Conservation (phyloP, 2,888 invertebrate genomes). For the Kuschelorhynchus macadamiae region DNA sequence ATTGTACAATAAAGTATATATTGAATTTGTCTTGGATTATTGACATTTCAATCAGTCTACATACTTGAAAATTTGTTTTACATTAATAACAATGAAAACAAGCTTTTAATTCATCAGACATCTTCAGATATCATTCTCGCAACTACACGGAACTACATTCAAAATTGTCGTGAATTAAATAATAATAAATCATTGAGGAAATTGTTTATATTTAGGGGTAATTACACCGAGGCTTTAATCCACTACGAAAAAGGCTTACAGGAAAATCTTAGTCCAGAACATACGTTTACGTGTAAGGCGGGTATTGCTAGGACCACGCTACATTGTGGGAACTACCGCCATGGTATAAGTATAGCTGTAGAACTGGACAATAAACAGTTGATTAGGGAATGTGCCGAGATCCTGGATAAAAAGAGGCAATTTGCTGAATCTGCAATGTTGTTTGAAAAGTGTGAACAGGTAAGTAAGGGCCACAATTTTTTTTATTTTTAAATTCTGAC, state of each 20-base stretch:
- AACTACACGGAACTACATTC: too few species aligned
- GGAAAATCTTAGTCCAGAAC: constrained; percentile 73
- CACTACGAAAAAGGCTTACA: constrained; percentile 91
- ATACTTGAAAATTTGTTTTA: too few species aligned
- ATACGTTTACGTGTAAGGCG: constrained; percentile 85
- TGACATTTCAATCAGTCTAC: too few species aligned
- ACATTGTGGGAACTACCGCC: constrained; percentile 90
- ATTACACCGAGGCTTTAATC: constrained; percentile 89
- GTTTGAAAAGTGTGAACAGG: constrained; percentile 89
- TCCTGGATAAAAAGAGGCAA: constrained; percentile 93
- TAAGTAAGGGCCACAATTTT: too few species aligned
- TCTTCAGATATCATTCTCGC: too few species aligned
- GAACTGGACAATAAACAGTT: constrained; percentile 76
- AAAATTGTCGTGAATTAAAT: too few species aligned
- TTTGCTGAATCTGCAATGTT: constrained; percentile 91
- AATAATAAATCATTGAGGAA: too few species aligned
- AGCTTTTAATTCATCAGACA: too few species aligned
- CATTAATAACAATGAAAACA: too few species aligned
- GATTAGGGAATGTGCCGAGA: constrained; percentile 92
- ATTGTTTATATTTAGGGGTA: constrained; percentile 87
- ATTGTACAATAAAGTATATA: too few species aligned
- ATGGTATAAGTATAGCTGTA: constrained; percentile 84
- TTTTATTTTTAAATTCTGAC: too few species aligned
- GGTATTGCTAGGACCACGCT: constrained; percentile 94
- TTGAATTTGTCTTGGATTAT: too few species aligned